Conservation (phyloP, 2,888 invertebrate genomes). For the Phyto melanocephala region DNA sequence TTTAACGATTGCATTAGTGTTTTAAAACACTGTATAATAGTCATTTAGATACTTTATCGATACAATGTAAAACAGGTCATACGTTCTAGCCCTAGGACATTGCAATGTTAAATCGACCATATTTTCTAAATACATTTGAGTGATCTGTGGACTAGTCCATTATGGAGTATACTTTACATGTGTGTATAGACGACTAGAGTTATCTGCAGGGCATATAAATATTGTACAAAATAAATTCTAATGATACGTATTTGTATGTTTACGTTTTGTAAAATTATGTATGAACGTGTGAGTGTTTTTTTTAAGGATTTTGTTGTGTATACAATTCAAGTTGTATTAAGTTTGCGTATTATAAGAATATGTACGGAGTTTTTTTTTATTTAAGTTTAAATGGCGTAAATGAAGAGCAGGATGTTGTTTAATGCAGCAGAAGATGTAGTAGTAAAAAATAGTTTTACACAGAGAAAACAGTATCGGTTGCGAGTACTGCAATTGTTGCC, state of each 20-base stretch:
- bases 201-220: neutral
- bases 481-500: no score
- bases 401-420: conserved; percentile 37
- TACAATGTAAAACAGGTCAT: no score
- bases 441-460: neutral
- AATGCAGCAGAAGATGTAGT: conserved; percentile 7
- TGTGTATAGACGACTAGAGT: no score
- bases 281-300: neutral
- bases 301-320: conserved; percentile 25
- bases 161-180: no score
- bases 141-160: no score
- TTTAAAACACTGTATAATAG: no score
- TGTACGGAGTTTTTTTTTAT: neutral
- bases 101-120: no score
- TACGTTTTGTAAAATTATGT: neutral
- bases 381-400: conserved; percentile 29
- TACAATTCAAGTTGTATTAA: conserved; percentile 1
- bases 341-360: neutral
- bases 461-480: no score
- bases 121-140: no score
- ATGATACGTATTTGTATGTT: neutral
- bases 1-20: no score
- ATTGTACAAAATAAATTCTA: conserved; percentile 20
- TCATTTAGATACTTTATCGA: no score
- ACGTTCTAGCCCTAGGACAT: no score